phyloP scores from a whole-genome alignment of 1,140 invertebrate genomes.

The Ganaspis sp. region DNA sequence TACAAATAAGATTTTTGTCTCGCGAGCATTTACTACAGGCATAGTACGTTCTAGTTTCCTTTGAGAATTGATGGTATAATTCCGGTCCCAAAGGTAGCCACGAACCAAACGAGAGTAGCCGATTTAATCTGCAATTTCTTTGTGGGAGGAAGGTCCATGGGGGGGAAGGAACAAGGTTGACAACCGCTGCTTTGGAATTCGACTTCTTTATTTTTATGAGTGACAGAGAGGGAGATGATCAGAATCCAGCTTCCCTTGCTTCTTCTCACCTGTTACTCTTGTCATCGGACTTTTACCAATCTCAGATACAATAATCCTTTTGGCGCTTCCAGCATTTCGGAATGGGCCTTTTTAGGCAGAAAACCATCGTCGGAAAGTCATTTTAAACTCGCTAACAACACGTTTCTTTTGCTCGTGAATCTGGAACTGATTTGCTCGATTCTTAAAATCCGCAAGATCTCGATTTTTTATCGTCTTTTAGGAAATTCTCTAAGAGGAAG shows the following conservation, averaged over 20 bases:
- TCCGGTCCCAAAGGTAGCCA: slow-evolving; percentile 24
- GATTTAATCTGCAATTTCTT: slow-evolving; percentile 21
- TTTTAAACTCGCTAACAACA: too few species aligned
- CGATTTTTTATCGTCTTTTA: too few species aligned
- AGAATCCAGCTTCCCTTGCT: slow-evolving; percentile 19
- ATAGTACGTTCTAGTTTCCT: slow-evolving; percentile 24
- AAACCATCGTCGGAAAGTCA: too few species aligned
- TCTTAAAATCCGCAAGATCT: too few species aligned
- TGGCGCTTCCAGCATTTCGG: neutral
- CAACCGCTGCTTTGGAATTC: slow-evolving; percentile 26
- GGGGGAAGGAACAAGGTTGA: slow-evolving; percentile 8
- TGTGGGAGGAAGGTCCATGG: slow-evolving; percentile 8
- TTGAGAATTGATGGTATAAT: slow-evolving; percentile 21
- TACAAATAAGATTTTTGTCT: neutral
- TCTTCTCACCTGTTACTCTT: slow-evolving; percentile 27
- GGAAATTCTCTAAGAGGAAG: too few species aligned
- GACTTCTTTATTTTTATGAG: slow-evolving; percentile 28
- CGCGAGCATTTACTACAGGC: neutral
- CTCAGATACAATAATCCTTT: neutral
- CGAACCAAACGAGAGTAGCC: slow-evolving; percentile 21
- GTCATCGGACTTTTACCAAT: slow-evolving; percentile 27
- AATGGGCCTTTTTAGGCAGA: neutral
- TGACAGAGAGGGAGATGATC: slow-evolving; percentile 25
- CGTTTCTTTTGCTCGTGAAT: too few species aligned
- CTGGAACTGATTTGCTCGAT: too few species aligned